These are phyloP conservation scores for Centropus bengalensis DNA, from an alignment of 2,113 vertebrate genomes.

Conservation along the genomic window DNA sequence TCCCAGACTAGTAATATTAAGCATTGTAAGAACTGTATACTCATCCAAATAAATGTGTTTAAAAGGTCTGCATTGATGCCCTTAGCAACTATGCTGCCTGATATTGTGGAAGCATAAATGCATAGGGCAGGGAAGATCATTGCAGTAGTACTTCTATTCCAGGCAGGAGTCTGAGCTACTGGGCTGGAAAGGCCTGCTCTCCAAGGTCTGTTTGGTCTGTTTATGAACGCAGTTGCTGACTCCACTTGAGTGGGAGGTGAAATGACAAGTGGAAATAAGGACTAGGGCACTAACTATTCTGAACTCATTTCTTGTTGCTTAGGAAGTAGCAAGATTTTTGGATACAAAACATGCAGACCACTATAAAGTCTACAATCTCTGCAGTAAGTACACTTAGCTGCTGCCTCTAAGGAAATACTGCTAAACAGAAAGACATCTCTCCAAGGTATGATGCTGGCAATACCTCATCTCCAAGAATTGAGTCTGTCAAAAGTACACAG, in stretches of 20 bases:
- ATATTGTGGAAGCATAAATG: background rate
- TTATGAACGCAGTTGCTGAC: background rate
- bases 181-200: background rate
- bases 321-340: constrained; percentile 93
- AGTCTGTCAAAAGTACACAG: background rate
- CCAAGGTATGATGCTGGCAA: background rate
- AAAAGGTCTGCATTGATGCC: background rate
- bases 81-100: background rate
- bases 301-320: background rate
- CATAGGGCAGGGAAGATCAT: background rate
- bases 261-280: background rate
- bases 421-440: background rate
- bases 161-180: background rate
- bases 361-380: constrained; percentile 96
- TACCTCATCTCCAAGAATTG: background rate
- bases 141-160: background rate
- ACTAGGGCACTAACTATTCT: background rate
- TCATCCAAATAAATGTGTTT: background rate
- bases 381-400: constrained; percentile 85
- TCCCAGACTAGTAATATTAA: background rate
- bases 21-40: background rate
- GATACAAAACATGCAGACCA: constrained; percentile 89
- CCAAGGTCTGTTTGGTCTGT: background rate
- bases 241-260: rapidly evolving
- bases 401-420: background rate